Evolutionary conservation across 2,888 invertebrate genomes (phyloP).

Genomic region (Theretra japonica): DNA sequence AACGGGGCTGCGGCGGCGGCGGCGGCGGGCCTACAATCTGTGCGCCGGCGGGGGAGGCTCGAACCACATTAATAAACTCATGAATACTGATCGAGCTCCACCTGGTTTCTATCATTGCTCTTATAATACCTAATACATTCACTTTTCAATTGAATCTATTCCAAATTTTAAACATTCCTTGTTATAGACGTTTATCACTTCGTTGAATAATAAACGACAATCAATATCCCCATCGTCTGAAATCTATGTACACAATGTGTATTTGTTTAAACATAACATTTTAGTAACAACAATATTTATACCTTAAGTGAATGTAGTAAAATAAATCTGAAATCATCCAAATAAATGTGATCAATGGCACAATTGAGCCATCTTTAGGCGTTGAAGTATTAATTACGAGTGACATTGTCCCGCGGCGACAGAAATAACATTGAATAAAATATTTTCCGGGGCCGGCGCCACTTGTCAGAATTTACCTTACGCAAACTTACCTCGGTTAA

Average conservation of each 20-base stretch:
- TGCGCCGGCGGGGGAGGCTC: conserved; percentile 56
- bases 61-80: conserved; percentile 75
- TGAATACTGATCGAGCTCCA: conserved; percentile 69
- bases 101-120: conserved; percentile 45
- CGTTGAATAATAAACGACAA: too few species aligned
- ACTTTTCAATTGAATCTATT: neutral
- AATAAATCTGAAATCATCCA: neutral
- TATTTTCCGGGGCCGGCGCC: conserved; percentile 57
- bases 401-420: conserved; percentile 16
- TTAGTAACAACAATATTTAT: too few species aligned
- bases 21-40: conserved; percentile 64
- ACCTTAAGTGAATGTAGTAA: too few species aligned
- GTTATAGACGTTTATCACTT: too few species aligned
- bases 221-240: too few species aligned
- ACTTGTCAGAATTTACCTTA: conserved; percentile 73
- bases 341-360: neutral
- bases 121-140: conserved; percentile 25
- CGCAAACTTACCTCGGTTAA: conserved; percentile 79
- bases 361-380: neutral
- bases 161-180: neutral
- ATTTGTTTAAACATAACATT: too few species aligned
- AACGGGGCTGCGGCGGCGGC: conserved; percentile 37
- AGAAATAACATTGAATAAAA: conserved; percentile 48
- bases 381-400: conserved; percentile 16
- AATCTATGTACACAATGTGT: too few species aligned